These are phyloP conservation scores for Bombus waltoni DNA, from an alignment of 1,140 invertebrate genomes.

Conservation along the genomic window DNA sequence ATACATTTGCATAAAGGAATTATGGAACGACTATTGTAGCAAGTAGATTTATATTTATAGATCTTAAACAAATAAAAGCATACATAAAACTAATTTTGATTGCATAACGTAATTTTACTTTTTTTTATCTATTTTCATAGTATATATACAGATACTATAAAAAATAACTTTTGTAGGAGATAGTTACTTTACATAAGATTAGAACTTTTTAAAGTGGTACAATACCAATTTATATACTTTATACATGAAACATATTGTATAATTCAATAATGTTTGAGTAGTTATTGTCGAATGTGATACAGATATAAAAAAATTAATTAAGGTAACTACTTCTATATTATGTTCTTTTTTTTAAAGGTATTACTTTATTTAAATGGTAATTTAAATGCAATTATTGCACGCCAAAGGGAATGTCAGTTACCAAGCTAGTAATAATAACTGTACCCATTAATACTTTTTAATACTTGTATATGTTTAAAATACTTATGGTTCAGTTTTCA, in stretches of 20 bases:
- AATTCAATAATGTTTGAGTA: constrained; percentile 5
- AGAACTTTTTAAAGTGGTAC: not conserved
- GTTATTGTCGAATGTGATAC: constrained; percentile 8
- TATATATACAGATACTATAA: constrained; percentile 7
- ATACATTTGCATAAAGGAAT: not conserved
- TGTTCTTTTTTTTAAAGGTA: not conserved
- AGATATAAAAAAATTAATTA: constrained; percentile 6
- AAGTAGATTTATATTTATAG: not conserved
- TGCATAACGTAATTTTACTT: not conserved
- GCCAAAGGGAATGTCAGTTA: not conserved
- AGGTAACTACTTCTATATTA: not conserved
- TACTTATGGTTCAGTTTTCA: not conserved
- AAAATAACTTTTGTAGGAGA: not conserved
- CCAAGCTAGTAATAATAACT: not conserved
- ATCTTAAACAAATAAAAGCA: not conserved
- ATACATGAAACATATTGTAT: not conserved
- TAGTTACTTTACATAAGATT: not conserved
- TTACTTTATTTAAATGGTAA: constrained; percentile 16
- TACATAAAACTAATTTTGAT: not conserved
- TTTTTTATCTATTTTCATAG: constrained; percentile 5
- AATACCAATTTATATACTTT: constrained; percentile 9
- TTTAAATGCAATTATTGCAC: not conserved
- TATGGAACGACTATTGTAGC: not conserved
- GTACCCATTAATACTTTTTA: not conserved
- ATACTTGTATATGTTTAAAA: not conserved